A percentile compares a stretch with the other conserved stretches of the same genome.
Evolutionary conservation across 2,113 vertebrate species (phyloP).

Genomic region (Oncorhynchus nerka): DNA sequence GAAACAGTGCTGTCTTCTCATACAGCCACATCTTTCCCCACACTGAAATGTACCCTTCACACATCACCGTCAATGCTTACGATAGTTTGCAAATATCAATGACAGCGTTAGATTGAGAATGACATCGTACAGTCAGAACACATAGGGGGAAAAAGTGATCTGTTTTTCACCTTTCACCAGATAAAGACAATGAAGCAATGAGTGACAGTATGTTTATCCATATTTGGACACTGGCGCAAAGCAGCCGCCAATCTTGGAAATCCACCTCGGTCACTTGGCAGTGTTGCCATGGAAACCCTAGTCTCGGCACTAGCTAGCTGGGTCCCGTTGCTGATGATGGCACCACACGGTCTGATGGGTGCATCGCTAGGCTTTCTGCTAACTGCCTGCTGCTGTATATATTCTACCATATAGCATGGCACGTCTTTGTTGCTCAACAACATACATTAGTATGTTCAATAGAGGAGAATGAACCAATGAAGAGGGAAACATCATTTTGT

Average conservation of each 20-base stretch:
- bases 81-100: neutral
- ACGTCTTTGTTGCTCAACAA: too few relatives aligned
- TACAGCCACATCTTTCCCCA: neutral
- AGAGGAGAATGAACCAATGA: too few relatives aligned
- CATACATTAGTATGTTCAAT: too few relatives aligned
- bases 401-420: too few relatives aligned
- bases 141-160: neutral
- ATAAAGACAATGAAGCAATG: too few relatives aligned
- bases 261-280: conserved; percentile 4
- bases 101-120: neutral
- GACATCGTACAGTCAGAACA: neutral
- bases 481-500: too few relatives aligned
- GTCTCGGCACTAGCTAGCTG: conserved; percentile 10
- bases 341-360: too few relatives aligned
- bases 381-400: too few relatives aligned
- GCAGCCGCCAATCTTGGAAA: conserved; percentile 9
- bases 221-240: neutral
- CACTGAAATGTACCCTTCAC: neutral
- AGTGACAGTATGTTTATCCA: neutral
- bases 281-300: conserved; percentile 56
- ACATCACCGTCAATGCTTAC: neutral
- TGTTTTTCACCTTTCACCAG: too few relatives aligned
- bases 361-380: too few relatives aligned
- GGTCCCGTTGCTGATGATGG: too few relatives aligned
- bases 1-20: neutral